These are phyloP conservation scores for Antheraea assamensis DNA, from an alignment of 2,888 invertebrate species.

Conservation along the genomic window DNA sequence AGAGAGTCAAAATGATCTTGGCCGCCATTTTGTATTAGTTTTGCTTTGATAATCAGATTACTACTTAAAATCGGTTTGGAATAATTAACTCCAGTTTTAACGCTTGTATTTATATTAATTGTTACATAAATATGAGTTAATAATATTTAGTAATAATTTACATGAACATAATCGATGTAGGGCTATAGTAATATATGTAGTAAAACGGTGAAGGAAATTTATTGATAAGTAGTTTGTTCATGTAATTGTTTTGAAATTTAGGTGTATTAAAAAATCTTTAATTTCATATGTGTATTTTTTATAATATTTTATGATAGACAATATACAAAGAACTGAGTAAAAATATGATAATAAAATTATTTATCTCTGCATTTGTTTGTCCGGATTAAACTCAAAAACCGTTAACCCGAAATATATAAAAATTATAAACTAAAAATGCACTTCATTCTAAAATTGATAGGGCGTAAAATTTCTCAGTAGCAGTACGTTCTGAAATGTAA, in stretches of 20 bases:
- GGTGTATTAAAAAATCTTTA: no score
- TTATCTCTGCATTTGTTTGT: no score
- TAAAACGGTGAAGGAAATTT: not conserved
- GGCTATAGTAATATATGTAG: not conserved
- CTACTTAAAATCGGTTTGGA: slow-evolving; percentile 9
- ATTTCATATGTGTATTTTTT: no score
- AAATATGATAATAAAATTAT: no score
- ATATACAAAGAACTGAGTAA: no score
- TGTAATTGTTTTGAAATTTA: not conserved
- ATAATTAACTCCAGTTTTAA: not conserved
- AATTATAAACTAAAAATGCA: no score
- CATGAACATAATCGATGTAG: not conserved
- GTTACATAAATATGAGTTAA: not conserved
- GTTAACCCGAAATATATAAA: no score
- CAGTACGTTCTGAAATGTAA: no score
- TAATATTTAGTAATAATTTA: slow-evolving; percentile 3
- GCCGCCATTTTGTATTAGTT: slow-evolving; percentile 21
- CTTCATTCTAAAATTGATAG: no score
- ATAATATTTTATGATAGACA: no score
- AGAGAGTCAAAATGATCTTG: slow-evolving; percentile 18
- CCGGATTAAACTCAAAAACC: no score
- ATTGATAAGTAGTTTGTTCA: not conserved
- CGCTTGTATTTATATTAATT: slow-evolving; percentile 10
- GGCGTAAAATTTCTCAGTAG: no score
- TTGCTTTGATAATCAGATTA: not conserved